Evolutionary conservation across 2,797 vertebrate species (phyloP).

Genomic region (Gallirallus australis): DNA sequence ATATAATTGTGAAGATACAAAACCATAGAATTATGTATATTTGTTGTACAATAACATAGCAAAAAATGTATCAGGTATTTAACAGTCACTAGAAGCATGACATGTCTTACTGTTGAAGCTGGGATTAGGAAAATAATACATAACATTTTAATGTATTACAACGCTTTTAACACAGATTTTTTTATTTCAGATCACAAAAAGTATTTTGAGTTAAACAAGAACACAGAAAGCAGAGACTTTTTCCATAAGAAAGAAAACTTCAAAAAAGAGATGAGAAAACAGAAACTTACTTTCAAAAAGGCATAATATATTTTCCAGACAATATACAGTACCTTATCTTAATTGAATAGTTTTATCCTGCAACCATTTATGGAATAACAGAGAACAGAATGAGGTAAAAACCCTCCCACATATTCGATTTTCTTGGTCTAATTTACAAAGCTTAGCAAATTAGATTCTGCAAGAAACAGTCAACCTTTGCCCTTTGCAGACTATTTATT

Average conservation of each 20-base stretch:
- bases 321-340: conserved; percentile 57
- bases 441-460: conserved; percentile 58
- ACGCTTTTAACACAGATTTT: neutral
- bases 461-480: conserved; percentile 42
- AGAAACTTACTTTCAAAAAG: conserved; percentile 45
- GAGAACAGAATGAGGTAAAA: conserved; percentile 27
- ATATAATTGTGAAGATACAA: neutral
- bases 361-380: conserved; percentile 43
- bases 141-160: neutral
- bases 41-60: neutral
- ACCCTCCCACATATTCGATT: conserved; percentile 32
- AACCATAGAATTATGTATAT: neutral
- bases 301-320: conserved; percentile 56
- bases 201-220: conserved; percentile 34
- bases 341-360: conserved; percentile 54
- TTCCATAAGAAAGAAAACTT: conserved; percentile 30
- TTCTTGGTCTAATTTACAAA: conserved; percentile 54
- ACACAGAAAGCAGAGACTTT: neutral
- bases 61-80: neutral
- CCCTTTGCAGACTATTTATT: conserved; percentile 52
- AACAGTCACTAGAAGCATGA: neutral
- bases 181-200: neutral
- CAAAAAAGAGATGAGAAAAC: conserved; percentile 23
- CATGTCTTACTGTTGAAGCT: neutral
- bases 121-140: neutral